Conservation (phyloP, 2,797 vertebrate genomes). For the Nasua narica region DNA sequence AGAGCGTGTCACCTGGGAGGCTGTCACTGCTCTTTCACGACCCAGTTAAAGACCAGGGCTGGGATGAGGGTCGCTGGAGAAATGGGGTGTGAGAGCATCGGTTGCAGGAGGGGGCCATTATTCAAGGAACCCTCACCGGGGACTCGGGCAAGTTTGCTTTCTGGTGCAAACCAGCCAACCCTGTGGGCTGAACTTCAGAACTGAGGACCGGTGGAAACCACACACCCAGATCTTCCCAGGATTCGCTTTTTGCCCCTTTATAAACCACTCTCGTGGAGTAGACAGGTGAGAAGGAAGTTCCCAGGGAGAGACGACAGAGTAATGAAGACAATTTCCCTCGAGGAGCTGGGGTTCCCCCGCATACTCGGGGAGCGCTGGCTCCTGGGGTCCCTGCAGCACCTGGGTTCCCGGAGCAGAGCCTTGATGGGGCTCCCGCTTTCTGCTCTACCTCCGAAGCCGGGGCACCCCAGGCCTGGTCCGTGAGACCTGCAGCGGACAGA, state of each 20-base stretch:
- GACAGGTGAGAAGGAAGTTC: not conserved
- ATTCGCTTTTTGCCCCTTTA: not conserved
- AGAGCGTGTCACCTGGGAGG: not conserved
- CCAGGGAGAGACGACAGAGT: not conserved
- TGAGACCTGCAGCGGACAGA: accelerated
- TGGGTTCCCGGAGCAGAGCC: not conserved
- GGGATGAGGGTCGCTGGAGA: not conserved
- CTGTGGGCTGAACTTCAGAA: not conserved
- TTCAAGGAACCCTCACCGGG: not conserved
- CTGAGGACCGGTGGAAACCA: not conserved
- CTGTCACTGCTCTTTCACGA: not conserved
- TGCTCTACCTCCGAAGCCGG: not conserved
- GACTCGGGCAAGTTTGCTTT: not conserved
- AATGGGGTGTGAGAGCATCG: accelerated
- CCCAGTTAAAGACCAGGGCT: not conserved
- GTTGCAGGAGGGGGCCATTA: no score
- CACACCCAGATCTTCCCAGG: not conserved
- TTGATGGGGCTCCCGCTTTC: not conserved
- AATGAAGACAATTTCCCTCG: not conserved
- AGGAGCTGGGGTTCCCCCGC: accelerated
- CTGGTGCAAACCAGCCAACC: not conserved
- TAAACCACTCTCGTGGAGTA: not conserved
- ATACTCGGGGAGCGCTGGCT: not conserved
- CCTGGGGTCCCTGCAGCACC: no score
- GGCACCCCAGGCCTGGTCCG: not conserved